Percentiles rank a stretch among this genome's conserved stretches.
phyloP scores from a whole-genome alignment of 2,113 vertebrate species.

The Cardinalis cardinalis region DNA sequence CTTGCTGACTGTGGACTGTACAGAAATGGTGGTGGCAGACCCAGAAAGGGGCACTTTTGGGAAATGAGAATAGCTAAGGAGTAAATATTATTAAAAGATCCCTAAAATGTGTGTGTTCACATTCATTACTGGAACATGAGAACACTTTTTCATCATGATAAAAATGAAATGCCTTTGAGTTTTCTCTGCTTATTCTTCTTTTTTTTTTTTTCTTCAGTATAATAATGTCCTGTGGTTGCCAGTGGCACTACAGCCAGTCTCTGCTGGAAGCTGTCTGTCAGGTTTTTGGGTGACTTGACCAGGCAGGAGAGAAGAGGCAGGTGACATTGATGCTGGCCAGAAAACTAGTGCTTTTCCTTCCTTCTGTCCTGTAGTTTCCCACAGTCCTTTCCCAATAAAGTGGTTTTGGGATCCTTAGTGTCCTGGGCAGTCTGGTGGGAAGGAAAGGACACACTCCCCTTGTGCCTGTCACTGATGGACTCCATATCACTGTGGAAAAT shows the following conservation, averaged over 20 bases:
- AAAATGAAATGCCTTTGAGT: background rate
- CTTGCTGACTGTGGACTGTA: background rate
- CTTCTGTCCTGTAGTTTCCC: background rate
- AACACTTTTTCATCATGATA: background rate
- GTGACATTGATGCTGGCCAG: background rate
- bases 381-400: background rate
- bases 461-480: accelerated
- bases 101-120: background rate
- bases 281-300: background rate
- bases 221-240: background rate
- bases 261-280: slow-evolving; percentile 11
- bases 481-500: background rate
- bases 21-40: background rate
- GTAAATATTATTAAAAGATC: background rate
- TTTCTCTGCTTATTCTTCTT: background rate
- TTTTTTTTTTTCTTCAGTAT: background rate
- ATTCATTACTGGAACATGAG: background rate
- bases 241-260: background rate
- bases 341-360: background rate
- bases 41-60: background rate
- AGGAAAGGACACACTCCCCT: background rate
- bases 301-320: background rate
- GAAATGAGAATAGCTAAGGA: background rate
- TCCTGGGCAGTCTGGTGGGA: background rate
- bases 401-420: background rate